Evolutionary conservation across 2,797 vertebrate species (phyloP).

Genomic region (Apodemus agrarius): DNA sequence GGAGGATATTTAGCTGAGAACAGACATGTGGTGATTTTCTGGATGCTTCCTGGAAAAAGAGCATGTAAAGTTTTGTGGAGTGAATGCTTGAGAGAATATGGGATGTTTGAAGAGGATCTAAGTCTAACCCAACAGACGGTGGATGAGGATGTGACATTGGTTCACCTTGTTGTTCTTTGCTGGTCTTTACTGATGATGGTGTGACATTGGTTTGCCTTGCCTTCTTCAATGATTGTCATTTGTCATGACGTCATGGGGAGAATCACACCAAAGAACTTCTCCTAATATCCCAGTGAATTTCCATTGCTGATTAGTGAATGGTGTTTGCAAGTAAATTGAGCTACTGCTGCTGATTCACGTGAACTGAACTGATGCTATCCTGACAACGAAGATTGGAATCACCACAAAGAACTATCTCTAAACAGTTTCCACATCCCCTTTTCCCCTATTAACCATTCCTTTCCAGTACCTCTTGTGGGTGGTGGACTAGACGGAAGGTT

Average conservation of each 20-base stretch:
- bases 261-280: neutral
- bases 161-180: neutral
- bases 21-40: neutral
- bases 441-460: neutral
- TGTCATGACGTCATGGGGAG: neutral
- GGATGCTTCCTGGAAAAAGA: neutral
- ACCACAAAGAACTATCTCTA: neutral
- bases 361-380: neutral
- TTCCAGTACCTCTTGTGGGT: neutral
- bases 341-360: neutral
- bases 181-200: neutral
- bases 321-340: neutral
- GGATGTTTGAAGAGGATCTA: neutral
- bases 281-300: neutral
- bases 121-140: neutral
- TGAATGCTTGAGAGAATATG: neutral
- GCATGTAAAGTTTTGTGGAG: neutral
- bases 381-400: neutral
- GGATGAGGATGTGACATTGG: neutral
- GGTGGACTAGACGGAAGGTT: neutral
- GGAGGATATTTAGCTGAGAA: neutral
- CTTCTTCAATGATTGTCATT: neutral
- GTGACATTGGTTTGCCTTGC: neutral
- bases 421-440: neutral
- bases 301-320: neutral